Evolutionary conservation across 92 coral and sea anemone species (phyloP), one percentile per base, ranked within the genome.

Genomic region (Actinernus sp.): DNA sequence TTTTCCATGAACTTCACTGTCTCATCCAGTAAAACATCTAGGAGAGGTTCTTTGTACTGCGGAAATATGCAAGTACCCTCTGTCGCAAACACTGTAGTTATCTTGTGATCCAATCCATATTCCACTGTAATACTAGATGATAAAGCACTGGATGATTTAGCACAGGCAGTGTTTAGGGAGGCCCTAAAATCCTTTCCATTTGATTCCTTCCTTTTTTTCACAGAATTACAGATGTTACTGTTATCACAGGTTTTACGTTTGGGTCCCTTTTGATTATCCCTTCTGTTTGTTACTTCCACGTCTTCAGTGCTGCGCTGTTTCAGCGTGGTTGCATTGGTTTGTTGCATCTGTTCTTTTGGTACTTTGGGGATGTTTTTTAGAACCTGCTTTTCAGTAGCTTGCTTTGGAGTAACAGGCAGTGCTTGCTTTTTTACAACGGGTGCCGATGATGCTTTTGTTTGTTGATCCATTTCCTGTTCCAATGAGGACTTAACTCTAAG

Each of bases 11-110:
- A 68, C 39, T 44, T 53, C 32, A 72, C 78, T 27, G 84, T 26
- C 41, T 72, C 79, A 51, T 75, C 58, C 58, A 75, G 68, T 32
- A 84, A 55, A 68, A 69, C 50, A 51, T 67, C 26, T 31, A 82
- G 59, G 60, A 83, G 84, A 7, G 84, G 84, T 44, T 83, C 64
- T 68, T 29, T 75, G 64, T 51, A 31, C 20, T 49, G 38, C 36
- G 68, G 78, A 31, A 61, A 68, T 49, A 49, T 29, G 48, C 84
- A 83, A 51, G 61, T 40, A 30, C 45, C 68, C 49, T 63, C 65
- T 58, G 33, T 34, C 8, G 52, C 19, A 7, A 45, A 18, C 11
- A 45, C 18, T 9, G 10, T 7, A 23, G 6, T 9, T 23, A 45
- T 6, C 19, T 45, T 45, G 52, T 23, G 52, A 4, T 17, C 52